Base-by-base conservation (phyloP, 2,888 invertebrate genomes). In the Siphonodentalium dalli region DNA sequence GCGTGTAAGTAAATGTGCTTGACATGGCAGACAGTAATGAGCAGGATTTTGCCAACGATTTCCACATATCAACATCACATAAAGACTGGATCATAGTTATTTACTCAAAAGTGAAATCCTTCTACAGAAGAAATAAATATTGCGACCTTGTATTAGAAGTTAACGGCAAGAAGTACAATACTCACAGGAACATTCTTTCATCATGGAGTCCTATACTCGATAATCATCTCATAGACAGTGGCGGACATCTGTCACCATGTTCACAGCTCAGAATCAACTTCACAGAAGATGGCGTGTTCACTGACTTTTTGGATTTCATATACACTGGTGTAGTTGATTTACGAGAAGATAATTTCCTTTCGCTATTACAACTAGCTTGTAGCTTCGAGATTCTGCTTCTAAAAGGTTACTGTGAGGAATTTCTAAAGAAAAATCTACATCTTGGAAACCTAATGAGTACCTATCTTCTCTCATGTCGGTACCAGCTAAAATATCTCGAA, bases 121-220 rank as follows among this genome's bases (percentile, higher is more conserved):
- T n/a, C n/a, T n/a, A n/a, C n/a, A n/a, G n/a, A n/a, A n/a, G n/a
- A n/a, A n/a, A n/a, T n/a, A 81, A 85, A 60, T 87, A 87, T 74
- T 87, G 87, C 76, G 87, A 87, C 77, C 83, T 87, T 9, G 84
- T 85, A 9, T 80, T 88, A 9, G 84, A 86, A 66, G 86, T 87
- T 8, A 85, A 86, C 66, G 86, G 85, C 43, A 84, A 83, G 65
- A 82, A 85, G 58, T 85, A 87, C 63, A 83, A 84, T 64, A 87
- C 87, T 13, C 88, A 88, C 76, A 83, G 87, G 38, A 86, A 85
- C 75, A 85, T 88, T 48, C 76, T 88, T 45, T 87, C 87, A 2
- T 85, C 87, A 11, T 86, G 85, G 74, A 87, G 87, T 51, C 87
- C 87, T 0, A 87, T 87, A 74, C 87, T 88, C 71, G 87, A 87